Base-by-base conservation (phyloP, 2,113 vertebrate species). In the Gymnobelideus leadbeateri region DNA sequence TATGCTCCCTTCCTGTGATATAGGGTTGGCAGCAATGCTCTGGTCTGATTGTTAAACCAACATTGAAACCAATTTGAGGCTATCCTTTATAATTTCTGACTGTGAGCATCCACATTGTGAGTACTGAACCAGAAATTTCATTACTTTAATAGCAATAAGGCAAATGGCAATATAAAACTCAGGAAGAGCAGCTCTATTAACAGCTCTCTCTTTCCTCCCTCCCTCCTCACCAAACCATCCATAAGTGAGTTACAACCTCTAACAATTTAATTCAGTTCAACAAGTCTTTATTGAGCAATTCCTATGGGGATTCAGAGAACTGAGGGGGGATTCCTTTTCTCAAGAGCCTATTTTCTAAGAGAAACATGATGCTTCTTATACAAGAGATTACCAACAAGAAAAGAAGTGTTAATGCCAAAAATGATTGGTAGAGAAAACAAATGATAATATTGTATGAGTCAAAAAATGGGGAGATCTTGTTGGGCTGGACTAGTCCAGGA, bases 71-170 rank as follows among this genome's bases (percentile, higher is more conserved):
- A 21, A 93, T 89, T 24, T 94, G 51, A 94, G 94, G 51, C 31
- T 54, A 43, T 90, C 77, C 89, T 96, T 95, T 54, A 90, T 93
- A 55, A 54, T 93, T 92, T 91, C 91, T 52, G 51, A 92, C 89
- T 93, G 77, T 61, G 90, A 95, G 31, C 2, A n/a, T 95, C 54
- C 68, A 91, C 93, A 96, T 96, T 95, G 92, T 94, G 91, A 93
- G 95, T 95, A 91, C 89, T 96, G 95, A 96, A 97, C 90, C 96
- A 96, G 96, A 97, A 97, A 97, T 94, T 89, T 96, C 95, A 96
- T 97, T 97, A 96, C 91, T 95, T 95, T 95, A 96, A 96, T 91
- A 96, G 96, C 93, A 92, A 51, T 92, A 91, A 37, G 94, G 77
- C 91, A 94, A 93, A 84, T 31, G 43, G 89, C n/a, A 96, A 93